These are phyloP conservation scores for Lophius americanus DNA, from an alignment of 2,797 vertebrate genomes.

Conservation along the genomic window DNA sequence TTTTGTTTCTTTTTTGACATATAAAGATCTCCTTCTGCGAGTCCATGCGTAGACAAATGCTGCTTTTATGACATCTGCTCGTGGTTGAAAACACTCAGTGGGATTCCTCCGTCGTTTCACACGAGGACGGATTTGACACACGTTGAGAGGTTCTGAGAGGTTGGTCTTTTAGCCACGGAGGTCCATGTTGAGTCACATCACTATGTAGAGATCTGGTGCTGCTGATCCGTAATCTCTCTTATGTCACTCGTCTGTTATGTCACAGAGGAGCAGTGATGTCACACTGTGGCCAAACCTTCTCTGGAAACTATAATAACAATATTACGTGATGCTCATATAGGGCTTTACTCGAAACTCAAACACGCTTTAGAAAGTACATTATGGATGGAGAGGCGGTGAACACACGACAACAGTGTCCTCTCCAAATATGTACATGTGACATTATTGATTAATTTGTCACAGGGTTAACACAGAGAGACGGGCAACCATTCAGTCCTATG, in stretches of 20 bases:
- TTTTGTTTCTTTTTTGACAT: conserved; percentile 13
- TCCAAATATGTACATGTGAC: no score
- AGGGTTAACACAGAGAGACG: no score
- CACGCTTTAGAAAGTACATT: no score
- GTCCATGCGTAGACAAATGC: conserved; percentile 38
- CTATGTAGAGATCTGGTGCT: conserved; percentile 10
- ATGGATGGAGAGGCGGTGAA: no score
- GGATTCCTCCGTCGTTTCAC: conserved; percentile 46
- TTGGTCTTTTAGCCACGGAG: conserved; percentile 18
- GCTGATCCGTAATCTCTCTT: conserved; percentile 4
- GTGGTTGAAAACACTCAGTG: conserved; percentile 33
- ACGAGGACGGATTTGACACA: conserved; percentile 18
- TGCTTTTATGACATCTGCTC: conserved; percentile 45
- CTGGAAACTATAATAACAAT: no score
- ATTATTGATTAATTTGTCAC: no score
- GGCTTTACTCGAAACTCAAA: no score
- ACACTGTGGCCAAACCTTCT: no score
- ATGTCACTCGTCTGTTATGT: background rate
- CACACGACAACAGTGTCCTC: no score
- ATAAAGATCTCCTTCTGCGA: conserved; percentile 31
- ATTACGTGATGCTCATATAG: no score
- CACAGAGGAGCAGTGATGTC: no score
- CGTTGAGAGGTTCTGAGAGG: conserved; percentile 13
- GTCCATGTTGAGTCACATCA: conserved; percentile 46
- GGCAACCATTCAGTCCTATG: no score